Percentiles rank a stretch among this genome's conserved stretches.
Evolutionary conservation across 2,888 invertebrate species (phyloP).

Genomic region (Hydrotaea diabolus): DNA sequence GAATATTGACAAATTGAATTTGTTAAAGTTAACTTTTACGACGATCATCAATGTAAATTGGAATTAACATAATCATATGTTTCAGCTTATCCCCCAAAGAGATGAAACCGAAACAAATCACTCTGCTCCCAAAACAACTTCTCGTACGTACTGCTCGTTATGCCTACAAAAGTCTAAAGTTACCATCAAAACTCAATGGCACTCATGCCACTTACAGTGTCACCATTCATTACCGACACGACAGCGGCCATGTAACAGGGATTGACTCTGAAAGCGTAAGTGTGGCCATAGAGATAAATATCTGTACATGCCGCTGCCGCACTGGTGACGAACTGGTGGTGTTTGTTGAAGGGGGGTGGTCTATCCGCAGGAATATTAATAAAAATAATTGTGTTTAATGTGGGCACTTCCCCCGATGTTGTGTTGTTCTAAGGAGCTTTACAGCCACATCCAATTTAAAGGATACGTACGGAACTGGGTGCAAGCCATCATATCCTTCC

Average conservation of each 20-base stretch:
- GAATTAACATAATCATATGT: constrained; percentile 60
- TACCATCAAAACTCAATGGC: constrained; percentile 37
- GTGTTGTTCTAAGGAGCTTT: constrained; percentile 6
- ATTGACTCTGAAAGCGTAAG: constrained; percentile 39
- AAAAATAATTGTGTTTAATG: constrained; percentile 39
- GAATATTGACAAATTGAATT: constrained; percentile 44
- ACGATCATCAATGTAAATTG: constrained; percentile 52
- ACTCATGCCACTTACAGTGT: constrained; percentile 35
- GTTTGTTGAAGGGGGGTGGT: constrained; percentile 7
- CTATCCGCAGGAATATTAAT: constrained; percentile 35
- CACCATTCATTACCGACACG: constrained; percentile 29
- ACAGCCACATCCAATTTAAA: constrained; percentile 18
- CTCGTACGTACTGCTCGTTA: neutral
- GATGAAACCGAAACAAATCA: constrained; percentile 11
- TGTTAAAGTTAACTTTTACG: constrained; percentile 50
- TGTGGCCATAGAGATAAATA: constrained; percentile 33
- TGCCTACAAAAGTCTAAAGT: constrained; percentile 5
- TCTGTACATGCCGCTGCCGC: constrained; percentile 13
- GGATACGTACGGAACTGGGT: constrained; percentile 5
- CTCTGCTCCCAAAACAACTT: constrained; percentile 13
- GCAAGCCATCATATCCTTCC: constrained; percentile 8
- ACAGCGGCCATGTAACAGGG: constrained; percentile 14
- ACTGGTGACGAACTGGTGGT: neutral
- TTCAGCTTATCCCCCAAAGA: neutral
- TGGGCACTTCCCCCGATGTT: constrained; percentile 17